A percentile compares a stretch with the other conserved stretches of the same genome.
These are phyloP conservation scores for Phlogophora meticulosa DNA, from an alignment of 2,888 invertebrate species.

Conservation along the genomic window DNA sequence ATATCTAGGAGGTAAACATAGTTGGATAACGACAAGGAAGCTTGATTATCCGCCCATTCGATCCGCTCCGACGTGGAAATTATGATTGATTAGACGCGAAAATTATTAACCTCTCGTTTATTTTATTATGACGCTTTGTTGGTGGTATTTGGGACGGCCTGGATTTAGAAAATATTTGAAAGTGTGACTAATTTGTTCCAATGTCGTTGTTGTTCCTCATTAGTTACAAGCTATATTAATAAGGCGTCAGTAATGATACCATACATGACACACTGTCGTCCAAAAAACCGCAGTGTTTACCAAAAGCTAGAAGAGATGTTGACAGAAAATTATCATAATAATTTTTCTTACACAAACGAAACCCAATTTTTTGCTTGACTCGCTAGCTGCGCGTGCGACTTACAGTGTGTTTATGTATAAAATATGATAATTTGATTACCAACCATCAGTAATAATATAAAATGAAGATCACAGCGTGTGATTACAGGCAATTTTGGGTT, in stretches of 20 bases:
- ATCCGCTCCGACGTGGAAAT: conserved; percentile 35
- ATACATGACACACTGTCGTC: conserved; percentile 17
- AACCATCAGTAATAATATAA: conserved; percentile 75
- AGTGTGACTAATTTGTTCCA: conserved; percentile 27
- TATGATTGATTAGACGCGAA: conserved; percentile 53
- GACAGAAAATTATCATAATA: conserved; percentile 62
- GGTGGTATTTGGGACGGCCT: conserved; percentile 20
- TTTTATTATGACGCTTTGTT: conserved; percentile 24
- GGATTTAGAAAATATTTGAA: conserved; percentile 43
- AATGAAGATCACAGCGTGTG: conserved; percentile 73
- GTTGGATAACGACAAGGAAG: conserved; percentile 49
- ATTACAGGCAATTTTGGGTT: conserved; percentile 82
- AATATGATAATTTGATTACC: conserved; percentile 83
- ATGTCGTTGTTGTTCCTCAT: conserved; percentile 23
- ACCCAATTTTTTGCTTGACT: conserved; percentile 62
- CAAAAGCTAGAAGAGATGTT: conserved; percentile 38
- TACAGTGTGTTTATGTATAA: conserved; percentile 71
- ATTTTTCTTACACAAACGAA: conserved; percentile 50
- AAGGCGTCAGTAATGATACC: not conserved
- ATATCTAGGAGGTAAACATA: conserved; percentile 58
- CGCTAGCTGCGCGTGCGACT: conserved; percentile 61
- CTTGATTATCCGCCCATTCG: conserved; percentile 41
- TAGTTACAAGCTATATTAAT: conserved; percentile 15
- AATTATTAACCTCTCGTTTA: conserved; percentile 34
- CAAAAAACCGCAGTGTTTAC: conserved; percentile 29